Conservation (phyloP, 2,888 invertebrate species). For the Melinaea marsaeus region DNA sequence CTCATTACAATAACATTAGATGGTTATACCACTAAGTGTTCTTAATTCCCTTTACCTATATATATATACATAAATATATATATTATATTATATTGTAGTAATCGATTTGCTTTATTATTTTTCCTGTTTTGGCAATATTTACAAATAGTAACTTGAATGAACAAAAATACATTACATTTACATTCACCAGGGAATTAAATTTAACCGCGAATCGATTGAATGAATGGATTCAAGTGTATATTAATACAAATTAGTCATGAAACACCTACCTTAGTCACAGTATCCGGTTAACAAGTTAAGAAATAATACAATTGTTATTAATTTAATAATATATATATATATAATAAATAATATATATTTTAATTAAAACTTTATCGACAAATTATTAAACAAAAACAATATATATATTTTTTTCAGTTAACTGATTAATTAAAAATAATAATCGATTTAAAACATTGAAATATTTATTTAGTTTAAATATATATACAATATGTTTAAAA, state of each 20-base stretch:
- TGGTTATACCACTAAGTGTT: conserved; percentile 42
- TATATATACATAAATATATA: background rate
- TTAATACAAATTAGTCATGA: background rate
- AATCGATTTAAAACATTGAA: too few species aligned
- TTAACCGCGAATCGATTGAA: too few species aligned
- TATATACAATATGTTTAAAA: too few species aligned
- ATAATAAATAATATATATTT: background rate
- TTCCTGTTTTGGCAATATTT: too few species aligned
- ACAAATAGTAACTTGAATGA: too few species aligned
- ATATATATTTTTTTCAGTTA: too few species aligned
- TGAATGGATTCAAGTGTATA: background rate
- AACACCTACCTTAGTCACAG: conserved; percentile 5
- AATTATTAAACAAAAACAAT: too few species aligned
- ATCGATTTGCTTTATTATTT: background rate
- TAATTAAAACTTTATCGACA: too few species aligned
- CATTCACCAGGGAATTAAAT: too few species aligned
- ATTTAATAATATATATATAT: conserved; percentile 3
- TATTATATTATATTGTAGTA: conserved; percentile 7
- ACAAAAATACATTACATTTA: too few species aligned
- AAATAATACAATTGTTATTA: background rate
- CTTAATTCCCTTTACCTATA: conserved; percentile 31
- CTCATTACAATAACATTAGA: conserved; percentile 63
- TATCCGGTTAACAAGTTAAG: conserved; percentile 4
- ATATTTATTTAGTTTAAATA: too few species aligned
- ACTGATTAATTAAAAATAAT: too few species aligned